Evolutionary conservation across 2,888 invertebrate species (phyloP).

Genomic region (Adineta ricciae): DNA sequence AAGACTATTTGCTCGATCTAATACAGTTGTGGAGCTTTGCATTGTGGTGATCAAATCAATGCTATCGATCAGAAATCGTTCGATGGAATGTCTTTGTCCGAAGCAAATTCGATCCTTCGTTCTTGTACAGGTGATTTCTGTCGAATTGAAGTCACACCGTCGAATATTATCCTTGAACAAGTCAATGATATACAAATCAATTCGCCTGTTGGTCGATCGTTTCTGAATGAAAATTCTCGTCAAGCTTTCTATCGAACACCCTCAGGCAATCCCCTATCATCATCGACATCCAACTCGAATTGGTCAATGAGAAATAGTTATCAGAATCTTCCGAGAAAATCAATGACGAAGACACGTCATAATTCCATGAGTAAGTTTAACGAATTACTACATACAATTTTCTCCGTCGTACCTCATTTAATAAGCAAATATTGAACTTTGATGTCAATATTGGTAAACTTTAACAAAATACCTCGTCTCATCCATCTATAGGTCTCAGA

Average conservation of each 20-base stretch:
- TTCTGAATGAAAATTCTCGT: background rate
- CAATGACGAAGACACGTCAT: constrained; percentile 14
- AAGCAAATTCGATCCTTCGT: constrained; percentile 60
- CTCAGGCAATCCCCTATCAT: no score
- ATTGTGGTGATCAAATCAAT: constrained; percentile 76
- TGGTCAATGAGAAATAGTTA: background rate
- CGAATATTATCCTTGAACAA: no score
- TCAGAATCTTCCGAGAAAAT: background rate
- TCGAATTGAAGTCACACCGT: constrained; percentile 46
- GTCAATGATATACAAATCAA: background rate
- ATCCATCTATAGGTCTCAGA: background rate
- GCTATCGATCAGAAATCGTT: constrained; percentile 72
- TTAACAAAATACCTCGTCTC: background rate
- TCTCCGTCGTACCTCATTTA: no score
- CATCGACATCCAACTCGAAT: no score
- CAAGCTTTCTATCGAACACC: background rate
- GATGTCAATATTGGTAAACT: no score
- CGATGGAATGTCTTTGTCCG: constrained; percentile 56
- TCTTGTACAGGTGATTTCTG: constrained; percentile 50
- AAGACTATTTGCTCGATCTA: background rate
- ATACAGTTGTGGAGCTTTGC: constrained; percentile 74
- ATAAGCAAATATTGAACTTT: no score
- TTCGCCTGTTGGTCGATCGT: background rate
- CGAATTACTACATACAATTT: no score
- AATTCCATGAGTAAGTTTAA: constrained; percentile 33